phyloP scores from a whole-genome alignment of 2,888 invertebrate species.

The Aelia acuminata region DNA sequence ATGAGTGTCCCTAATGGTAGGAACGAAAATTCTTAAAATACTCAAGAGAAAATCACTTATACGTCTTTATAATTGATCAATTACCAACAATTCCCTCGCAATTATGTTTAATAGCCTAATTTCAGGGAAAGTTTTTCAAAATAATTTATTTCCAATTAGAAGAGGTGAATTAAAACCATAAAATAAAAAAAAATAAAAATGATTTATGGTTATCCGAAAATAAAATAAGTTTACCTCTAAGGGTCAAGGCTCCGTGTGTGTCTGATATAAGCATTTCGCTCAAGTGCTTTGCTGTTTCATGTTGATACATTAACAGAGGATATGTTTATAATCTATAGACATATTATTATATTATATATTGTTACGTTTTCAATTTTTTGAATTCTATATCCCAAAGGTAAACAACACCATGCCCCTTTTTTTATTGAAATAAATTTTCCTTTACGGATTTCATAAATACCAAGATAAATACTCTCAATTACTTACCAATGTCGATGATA shows the following conservation, averaged over 20 bases:
- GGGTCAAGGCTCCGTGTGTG: neutral
- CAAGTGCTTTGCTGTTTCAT: no score
- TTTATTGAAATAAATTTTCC: no score
- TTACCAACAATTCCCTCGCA: slow-evolving; percentile 19
- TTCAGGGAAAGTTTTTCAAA: slow-evolving; percentile 37
- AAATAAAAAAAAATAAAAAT: slow-evolving; percentile 1
- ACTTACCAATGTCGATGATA: no score
- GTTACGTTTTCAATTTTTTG: no score
- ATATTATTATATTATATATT: no score
- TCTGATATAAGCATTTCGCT: no score
- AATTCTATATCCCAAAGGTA: no score
- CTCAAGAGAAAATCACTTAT: slow-evolving; percentile 36
- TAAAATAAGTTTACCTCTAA: neutral
- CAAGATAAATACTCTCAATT: no score
- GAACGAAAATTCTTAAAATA: slow-evolving; percentile 22
- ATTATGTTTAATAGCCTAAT: slow-evolving; percentile 48
- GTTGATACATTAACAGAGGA: no score
- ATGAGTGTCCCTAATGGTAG: slow-evolving; percentile 11
- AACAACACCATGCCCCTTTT: no score
- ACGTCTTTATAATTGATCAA: slow-evolving; percentile 35
- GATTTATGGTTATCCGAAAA: slow-evolving; percentile 33
- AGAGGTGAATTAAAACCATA: slow-evolving; percentile 35
- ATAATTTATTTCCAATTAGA: slow-evolving; percentile 44
- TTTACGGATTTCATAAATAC: no score
- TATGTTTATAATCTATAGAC: no score